phyloP scores from a whole-genome alignment of 2,113 vertebrate species.

The Sturnus vulgaris region DNA sequence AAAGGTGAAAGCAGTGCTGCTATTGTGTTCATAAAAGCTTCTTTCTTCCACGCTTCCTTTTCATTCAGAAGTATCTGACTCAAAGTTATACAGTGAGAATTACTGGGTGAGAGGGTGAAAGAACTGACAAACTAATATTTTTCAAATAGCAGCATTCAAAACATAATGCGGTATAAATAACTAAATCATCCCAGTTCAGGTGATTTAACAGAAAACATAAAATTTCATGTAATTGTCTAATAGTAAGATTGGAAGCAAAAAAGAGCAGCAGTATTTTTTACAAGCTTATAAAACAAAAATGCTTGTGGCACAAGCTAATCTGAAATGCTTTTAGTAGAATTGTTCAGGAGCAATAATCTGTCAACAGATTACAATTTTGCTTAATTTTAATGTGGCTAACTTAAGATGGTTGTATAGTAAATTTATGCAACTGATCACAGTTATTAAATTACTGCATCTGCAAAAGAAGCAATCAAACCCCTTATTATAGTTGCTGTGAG shows the following conservation, averaged over 20 bases:
- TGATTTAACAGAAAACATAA: constrained; percentile 44
- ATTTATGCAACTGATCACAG: constrained; percentile 90
- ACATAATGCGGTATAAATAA: not conserved
- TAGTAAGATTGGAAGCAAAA: constrained; percentile 36
- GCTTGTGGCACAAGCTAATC: constrained; percentile 75
- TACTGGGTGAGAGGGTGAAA: not conserved
- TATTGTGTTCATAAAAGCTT: constrained; percentile 13
- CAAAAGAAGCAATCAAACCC: constrained; percentile 89
- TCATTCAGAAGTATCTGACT: constrained; percentile 14
- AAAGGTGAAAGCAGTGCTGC: constrained; percentile 5
- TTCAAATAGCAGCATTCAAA: constrained; percentile 12
- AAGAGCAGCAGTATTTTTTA: constrained; percentile 65
- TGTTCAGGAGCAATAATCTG: constrained; percentile 82
- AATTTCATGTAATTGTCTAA: constrained; percentile 41
- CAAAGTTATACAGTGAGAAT: constrained; percentile 31
- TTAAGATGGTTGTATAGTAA: constrained; percentile 87
- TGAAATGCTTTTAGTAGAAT: constrained; percentile 81
- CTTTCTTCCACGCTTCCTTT: not conserved
- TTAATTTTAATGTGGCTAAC: constrained; percentile 87
- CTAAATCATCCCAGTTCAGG: constrained; percentile 12
- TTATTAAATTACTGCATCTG: constrained; percentile 89
- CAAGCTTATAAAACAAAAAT: constrained; percentile 75
- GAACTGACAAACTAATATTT: not conserved
- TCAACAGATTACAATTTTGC: constrained; percentile 87
- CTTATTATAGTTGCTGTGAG: constrained; percentile 87